Base-by-base conservation (phyloP, 2,797 vertebrate species). In the Emys orbicularis region DNA sequence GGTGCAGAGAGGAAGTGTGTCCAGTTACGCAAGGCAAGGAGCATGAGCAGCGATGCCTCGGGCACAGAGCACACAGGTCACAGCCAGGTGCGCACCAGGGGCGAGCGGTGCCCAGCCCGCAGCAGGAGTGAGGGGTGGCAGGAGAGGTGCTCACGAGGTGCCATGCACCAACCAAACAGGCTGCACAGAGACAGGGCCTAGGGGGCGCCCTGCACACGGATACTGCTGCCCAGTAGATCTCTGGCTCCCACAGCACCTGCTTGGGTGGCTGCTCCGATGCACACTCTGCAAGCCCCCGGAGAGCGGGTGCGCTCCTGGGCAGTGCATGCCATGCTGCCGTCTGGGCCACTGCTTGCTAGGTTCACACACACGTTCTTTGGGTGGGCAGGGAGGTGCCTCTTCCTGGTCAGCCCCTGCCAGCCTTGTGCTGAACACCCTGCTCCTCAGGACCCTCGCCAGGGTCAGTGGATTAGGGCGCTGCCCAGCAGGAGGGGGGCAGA, bases 341-440 rank as follows among this genome's bases (percentile, higher is more conserved):
- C 49, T 77, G 86, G 34, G 59, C 5, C 16, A 37, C 21, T 1
- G 1, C 72, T n/a, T 0, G 2, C 3, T 6, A 13, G 84, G 84
- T 25, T n/a, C 72, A 53, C 50, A 53, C 1, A 5, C 0, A 0
- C 53, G 79, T 87, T 18, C 0, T 0, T 29, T 23, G 11, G 5
- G 34, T 68, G 18, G 23, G 29, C 1, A 1, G 90, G 31, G 53
- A 81, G 50, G 11, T n/a, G 13, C 11, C 34, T 19, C 61, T 4
- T 65, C 23, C 21, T 10, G 57, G 57, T 29, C 57, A 59, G 57
- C 21, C 18, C 6, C 12, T 12, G 44, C 11, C 81, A 57, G 8
- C 57, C 44, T 81, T 37, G 56, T 23, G 4, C n/a, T 19, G 9
- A 44, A 25, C 4, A 21, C 41, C 29, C 74, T 31, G 44, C 44